These are phyloP conservation scores for Megaceryle torquata DNA, from an alignment of 2,113 vertebrate species.

Conservation along the genomic window DNA sequence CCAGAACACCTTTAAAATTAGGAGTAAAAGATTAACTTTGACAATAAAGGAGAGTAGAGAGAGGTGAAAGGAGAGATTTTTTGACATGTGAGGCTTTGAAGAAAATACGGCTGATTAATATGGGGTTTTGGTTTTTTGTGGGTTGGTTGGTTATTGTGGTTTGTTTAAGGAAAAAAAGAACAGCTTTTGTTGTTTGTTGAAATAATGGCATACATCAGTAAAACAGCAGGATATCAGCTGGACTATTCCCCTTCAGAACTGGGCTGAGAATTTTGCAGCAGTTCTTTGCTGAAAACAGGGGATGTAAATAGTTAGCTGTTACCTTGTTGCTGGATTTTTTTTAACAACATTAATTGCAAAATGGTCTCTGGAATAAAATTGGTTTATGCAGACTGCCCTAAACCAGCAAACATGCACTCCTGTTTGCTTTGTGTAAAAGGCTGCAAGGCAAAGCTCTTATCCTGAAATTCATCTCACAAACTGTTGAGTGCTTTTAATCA, in stretches of 20 bases:
- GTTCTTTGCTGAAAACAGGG: neutral
- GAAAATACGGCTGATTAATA: neutral
- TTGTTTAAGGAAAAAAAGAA: neutral
- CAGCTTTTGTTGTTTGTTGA: neutral
- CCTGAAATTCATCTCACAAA: neutral
- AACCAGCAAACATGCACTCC: neutral
- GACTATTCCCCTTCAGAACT: neutral
- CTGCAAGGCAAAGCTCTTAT: neutral
- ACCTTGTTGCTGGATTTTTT: neutral
- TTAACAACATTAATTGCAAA: neutral
- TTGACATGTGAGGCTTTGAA: neutral
- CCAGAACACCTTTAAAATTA: neutral
- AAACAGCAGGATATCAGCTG: neutral
- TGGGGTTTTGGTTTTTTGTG: rapidly evolving
- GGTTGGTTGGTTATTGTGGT: rapidly evolving
- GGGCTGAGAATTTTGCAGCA: neutral
- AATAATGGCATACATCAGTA: neutral
- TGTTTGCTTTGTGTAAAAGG: neutral
- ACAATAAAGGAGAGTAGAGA: neutral
- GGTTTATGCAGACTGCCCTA: neutral
- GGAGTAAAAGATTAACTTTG: neutral
- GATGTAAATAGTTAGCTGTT: neutral
- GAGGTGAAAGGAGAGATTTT: neutral
- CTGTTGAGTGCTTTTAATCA: neutral
- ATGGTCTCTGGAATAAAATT: neutral